Base-by-base conservation (phyloP, 2,888 invertebrate species). In the Parapristionchus giblindavisi region DNA sequence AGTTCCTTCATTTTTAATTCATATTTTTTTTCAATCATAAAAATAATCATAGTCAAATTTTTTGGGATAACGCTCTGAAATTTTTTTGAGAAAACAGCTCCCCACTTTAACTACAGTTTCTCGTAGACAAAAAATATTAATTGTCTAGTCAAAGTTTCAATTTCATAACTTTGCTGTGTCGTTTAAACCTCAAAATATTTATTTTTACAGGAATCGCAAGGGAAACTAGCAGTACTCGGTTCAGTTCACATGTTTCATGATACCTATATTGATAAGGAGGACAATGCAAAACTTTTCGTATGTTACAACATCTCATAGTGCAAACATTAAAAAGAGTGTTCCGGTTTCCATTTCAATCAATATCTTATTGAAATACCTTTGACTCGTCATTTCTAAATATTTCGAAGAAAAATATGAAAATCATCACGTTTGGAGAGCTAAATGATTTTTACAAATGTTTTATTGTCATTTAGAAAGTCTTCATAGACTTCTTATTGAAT, bases 181-280 rank as follows among this genome's bases (percentile, higher is more conserved):
- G n/a, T n/a, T n/a, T n/a, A n/a, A n/a, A 65, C 5, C n/a, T 34
- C 71, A 54, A 36, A 40, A 65, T 71, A 52, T 1, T 2, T 11
- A n/a, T 52, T 52, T 63, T 77, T 76, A 48, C 75, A 87, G 78
- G 79, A 82, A 89, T 92, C 89, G 74, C 80, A 79, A 65, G 91
- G 95, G 0, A 93, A 93, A 88, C 91, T 99, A 29, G 92, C 93
- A 77, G 96, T 96, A 0, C 90, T 96, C 74, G 98, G 98, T 1
- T 96, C 97, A 0, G 93, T 93, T 0, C 93, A 94, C 87, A 93
- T 97, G 90, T 94, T 98, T 88, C 92, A 93, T 40, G 98, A 99
- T 88, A 92, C 93, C 86, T 99, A 96, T 89, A 90, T 98, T 76
- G 95, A 94, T 86, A 93, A 94, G 89, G 97, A 97, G 89, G 93